phyloP scores from a whole-genome alignment of 2,888 invertebrate genomes.

The Zygothrica quintamaculata region DNA sequence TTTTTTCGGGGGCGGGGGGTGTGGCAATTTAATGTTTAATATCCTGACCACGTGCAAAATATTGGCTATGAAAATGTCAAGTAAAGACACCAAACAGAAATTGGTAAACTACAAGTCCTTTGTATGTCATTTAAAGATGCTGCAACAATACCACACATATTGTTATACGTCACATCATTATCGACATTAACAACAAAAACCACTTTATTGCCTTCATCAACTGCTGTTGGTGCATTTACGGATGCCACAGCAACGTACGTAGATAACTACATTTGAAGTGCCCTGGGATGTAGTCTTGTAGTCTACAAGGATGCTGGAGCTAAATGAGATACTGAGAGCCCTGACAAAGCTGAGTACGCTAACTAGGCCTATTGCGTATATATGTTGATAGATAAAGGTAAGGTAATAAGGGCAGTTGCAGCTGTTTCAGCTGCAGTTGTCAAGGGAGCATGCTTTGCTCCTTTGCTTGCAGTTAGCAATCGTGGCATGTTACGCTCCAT shows the following conservation, averaged over 20 bases:
- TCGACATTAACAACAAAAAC: slow-evolving; percentile 72
- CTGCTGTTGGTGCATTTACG: slow-evolving; percentile 25
- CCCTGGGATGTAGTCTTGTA: slow-evolving; percentile 9
- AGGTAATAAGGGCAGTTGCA: slow-evolving; percentile 2
- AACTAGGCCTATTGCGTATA: slow-evolving; percentile 23
- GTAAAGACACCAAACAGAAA: slow-evolving; percentile 40
- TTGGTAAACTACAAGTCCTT: background rate
- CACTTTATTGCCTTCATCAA: slow-evolving; percentile 75
- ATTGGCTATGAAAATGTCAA: slow-evolving; percentile 52
- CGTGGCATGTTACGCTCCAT: slow-evolving; percentile 38
- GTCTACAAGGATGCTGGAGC: background rate
- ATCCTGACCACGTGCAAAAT: slow-evolving; percentile 42
- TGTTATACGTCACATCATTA: slow-evolving; percentile 66
- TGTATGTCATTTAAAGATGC: slow-evolving; percentile 22
- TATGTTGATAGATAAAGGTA: slow-evolving; percentile 24
- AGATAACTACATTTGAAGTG: background rate
- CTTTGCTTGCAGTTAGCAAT: slow-evolving; percentile 42
- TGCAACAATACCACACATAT: slow-evolving; percentile 1
- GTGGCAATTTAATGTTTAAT: slow-evolving; percentile 28
- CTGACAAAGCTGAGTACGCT: slow-evolving; percentile 11
- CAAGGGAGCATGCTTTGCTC: background rate
- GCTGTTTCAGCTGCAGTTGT: background rate
- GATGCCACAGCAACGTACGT: slow-evolving; percentile 16
- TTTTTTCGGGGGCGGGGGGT: slow-evolving; percentile 2
- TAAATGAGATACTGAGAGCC: background rate